phyloP scores from a whole-genome alignment of 1,140 invertebrate species.

The Saccostrea echinata region DNA sequence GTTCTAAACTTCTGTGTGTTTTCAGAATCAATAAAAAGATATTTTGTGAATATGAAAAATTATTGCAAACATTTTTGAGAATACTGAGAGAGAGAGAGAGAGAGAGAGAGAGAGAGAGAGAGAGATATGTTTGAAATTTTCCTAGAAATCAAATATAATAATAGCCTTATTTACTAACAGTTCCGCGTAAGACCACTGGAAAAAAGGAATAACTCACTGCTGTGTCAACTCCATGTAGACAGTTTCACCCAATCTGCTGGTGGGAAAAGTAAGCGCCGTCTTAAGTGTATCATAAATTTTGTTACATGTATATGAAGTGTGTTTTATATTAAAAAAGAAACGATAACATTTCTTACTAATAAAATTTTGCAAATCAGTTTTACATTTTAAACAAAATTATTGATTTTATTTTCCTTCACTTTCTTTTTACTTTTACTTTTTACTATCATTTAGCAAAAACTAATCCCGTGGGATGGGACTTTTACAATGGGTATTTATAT shows the following conservation, averaged over 20 bases:
- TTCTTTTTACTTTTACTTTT: too few species aligned
- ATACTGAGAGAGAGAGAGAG: conserved; percentile 5
- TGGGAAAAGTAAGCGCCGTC: not conserved
- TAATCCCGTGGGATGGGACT: not conserved
- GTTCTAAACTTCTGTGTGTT: too few species aligned
- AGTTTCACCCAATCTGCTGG: not conserved
- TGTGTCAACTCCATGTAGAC: not conserved
- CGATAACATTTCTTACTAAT: not conserved
- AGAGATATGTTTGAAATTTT: not conserved
- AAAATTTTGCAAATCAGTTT: too few species aligned
- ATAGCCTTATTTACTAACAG: not conserved
- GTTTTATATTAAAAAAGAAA: too few species aligned
- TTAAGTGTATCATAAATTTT: too few species aligned
- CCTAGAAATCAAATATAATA: too few species aligned
- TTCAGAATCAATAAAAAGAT: too few species aligned
- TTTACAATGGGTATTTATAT: not conserved
- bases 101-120: not conserved
- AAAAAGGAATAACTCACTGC: not conserved
- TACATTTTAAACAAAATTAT: too few species aligned
- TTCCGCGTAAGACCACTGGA: not conserved
- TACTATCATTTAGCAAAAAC: not conserved
- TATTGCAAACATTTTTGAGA: not conserved
- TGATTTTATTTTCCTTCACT: too few species aligned
- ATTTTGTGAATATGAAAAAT: too few species aligned
- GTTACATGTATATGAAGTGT: too few species aligned